Conservation (phyloP, 2,113 vertebrate genomes). For the Chiloscyllium plagiosum region DNA sequence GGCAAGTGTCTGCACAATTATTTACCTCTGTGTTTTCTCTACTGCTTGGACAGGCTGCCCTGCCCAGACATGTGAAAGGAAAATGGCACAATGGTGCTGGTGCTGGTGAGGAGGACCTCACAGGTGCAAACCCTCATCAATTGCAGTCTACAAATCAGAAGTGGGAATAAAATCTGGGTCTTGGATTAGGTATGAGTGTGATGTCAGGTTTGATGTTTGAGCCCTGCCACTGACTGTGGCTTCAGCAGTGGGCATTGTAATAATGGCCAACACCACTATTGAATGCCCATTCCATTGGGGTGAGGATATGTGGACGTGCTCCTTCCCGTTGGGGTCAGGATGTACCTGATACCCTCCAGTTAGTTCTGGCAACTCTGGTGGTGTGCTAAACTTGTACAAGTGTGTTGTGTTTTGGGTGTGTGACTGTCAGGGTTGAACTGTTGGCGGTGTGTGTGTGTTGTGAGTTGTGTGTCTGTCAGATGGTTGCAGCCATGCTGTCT, state of each 20-base stretch:
- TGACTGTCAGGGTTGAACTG: background rate
- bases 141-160: background rate
- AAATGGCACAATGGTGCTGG: no score
- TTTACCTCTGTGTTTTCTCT: no score
- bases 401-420: background rate
- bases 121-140: background rate
- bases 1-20: no score
- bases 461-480: background rate
- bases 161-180: background rate
- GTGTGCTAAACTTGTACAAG: background rate
- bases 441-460: background rate
- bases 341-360: background rate
- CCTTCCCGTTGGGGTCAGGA: no score
- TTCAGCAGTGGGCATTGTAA: background rate
- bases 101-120: background rate
- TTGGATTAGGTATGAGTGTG: background rate
- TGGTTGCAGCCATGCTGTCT: background rate
- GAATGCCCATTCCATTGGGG: no score
- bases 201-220: background rate
- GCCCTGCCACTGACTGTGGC: background rate
- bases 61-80: no score
- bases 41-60: no score
- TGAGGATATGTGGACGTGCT: no score
- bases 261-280: background rate
- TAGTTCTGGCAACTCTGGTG: background rate